Evolutionary conservation across 2,797 vertebrate species (phyloP).

Genomic region (Neosilurus mollespiculum): DNA sequence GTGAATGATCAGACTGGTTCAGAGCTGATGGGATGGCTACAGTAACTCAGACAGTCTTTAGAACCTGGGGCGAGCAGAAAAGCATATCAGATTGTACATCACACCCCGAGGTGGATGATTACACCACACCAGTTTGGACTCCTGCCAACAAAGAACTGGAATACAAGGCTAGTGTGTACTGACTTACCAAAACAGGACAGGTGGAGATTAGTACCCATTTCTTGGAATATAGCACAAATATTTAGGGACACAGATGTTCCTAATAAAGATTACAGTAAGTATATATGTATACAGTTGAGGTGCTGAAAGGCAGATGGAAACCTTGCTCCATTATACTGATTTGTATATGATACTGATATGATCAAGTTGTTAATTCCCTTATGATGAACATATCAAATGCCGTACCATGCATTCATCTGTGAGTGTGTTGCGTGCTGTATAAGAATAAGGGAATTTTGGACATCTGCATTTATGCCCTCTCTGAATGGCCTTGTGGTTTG

Average conservation of each 20-base stretch:
- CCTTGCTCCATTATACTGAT: background rate
- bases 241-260: background rate
- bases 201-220: background rate
- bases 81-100: background rate
- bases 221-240: background rate
- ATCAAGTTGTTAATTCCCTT: background rate
- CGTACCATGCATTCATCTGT: slow-evolving; percentile 4
- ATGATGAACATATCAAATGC: background rate
- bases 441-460: slow-evolving; percentile 20
- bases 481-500: slow-evolving; percentile 58
- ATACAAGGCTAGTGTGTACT: background rate
- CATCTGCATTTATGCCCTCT: slow-evolving; percentile 36
- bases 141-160: background rate
- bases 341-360: too few species aligned
- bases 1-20: background rate
- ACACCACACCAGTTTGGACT: background rate
- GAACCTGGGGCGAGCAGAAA: background rate
- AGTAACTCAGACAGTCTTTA: background rate
- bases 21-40: background rate
- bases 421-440: slow-evolving; percentile 24
- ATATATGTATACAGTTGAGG: background rate
- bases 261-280: background rate
- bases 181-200: background rate
- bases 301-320: background rate
- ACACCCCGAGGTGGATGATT: background rate